Conservation (phyloP, 2,113 vertebrate species). For the Geococcyx californianus region DNA sequence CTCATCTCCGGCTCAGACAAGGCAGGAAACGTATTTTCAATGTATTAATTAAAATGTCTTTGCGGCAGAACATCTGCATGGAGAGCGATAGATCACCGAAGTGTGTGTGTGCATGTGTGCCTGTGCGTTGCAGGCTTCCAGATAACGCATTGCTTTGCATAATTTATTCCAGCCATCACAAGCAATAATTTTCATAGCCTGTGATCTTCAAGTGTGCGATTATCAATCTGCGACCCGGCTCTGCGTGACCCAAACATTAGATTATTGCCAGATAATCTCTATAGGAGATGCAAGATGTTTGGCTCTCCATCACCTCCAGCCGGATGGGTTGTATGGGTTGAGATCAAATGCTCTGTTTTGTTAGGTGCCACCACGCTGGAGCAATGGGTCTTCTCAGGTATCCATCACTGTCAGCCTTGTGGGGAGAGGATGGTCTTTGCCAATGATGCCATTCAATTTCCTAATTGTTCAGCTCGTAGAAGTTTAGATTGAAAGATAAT, state of each 20-base stretch:
- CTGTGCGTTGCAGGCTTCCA: slow-evolving; percentile 3
- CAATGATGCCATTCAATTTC: not conserved
- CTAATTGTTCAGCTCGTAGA: not conserved
- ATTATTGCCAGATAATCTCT: not conserved
- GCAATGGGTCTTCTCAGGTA: not conserved
- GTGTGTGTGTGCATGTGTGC: not conserved
- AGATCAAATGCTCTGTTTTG: not conserved
- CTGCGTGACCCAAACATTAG: not conserved
- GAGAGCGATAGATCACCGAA: slow-evolving; percentile 53
- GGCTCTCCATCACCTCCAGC: not conserved
- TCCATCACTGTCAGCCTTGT: not conserved
- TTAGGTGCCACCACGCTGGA: not conserved
- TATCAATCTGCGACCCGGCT: not conserved
- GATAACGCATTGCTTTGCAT: slow-evolving; percentile 72
- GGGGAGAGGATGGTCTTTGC: not conserved
- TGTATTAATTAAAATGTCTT: slow-evolving; percentile 71
- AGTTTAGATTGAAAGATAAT: slow-evolving; percentile 51
- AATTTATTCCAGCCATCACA: slow-evolving; percentile 64
- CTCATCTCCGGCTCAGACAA: slow-evolving; percentile 50
- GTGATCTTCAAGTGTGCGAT: slow-evolving; percentile 29
- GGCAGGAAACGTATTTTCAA: slow-evolving; percentile 61
- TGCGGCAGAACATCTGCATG: slow-evolving; percentile 69
- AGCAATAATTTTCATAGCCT: slow-evolving; percentile 59
- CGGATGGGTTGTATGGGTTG: not conserved
- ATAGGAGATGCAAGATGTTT: not conserved